Percentiles rank a stretch among this genome's conserved stretches.
These are phyloP conservation scores for Cybosia mesomella DNA, from an alignment of 2,888 invertebrate species.

Conservation along the genomic window DNA sequence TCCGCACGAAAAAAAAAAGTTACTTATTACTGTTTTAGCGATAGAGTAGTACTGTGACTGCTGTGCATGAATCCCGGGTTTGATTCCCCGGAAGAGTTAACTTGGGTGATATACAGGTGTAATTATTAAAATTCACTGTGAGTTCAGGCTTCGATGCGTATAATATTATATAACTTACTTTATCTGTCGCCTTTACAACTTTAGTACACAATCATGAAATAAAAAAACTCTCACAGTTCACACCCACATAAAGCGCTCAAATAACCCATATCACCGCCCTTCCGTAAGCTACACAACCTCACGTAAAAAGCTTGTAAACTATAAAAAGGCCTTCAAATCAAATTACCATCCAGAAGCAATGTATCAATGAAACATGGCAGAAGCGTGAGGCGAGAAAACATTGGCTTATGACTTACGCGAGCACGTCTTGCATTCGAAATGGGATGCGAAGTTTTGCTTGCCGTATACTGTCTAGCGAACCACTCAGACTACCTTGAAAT, in stretches of 20 bases:
- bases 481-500: neutral
- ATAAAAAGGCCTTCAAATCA: constrained; percentile 36
- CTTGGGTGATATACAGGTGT: too few relatives aligned
- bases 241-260: neutral
- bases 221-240: neutral
- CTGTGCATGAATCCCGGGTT: too few relatives aligned
- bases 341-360: constrained; percentile 42
- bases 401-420: constrained; percentile 32
- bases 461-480: neutral
- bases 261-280: neutral
- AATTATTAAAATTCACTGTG: too few relatives aligned
- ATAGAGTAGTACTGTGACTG: too few relatives aligned
- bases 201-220: neutral
- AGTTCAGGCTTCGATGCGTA: too few relatives aligned
- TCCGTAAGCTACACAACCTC: neutral
- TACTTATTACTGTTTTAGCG: too few relatives aligned
- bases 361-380: constrained; percentile 38
- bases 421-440: constrained; percentile 33
- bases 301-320: constrained; percentile 28
- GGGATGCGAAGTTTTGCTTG: neutral
- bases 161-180: neutral
- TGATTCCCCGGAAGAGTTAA: neutral
- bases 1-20: too few relatives aligned
- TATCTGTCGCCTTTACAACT: too few relatives aligned
- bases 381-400: constrained; percentile 38